phyloP scores from a whole-genome alignment of 2,888 invertebrate species.

The Oasisia sp. region DNA sequence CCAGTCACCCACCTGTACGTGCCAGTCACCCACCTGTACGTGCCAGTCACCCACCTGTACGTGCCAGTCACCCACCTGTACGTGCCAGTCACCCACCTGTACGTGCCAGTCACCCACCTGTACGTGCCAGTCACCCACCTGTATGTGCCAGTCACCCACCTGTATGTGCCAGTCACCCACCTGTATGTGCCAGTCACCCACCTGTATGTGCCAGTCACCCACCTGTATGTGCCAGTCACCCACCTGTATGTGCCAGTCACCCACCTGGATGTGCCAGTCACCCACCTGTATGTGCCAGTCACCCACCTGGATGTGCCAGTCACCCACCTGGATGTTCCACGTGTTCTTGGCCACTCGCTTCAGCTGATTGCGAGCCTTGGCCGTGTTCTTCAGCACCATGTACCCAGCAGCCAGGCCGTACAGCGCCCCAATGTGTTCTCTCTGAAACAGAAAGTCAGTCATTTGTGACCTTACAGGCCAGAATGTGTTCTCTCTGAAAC shows the following conservation, averaged over 20 bases:
- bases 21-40: conserved; percentile 79
- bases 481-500: too few species aligned
- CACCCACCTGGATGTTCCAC: conserved; percentile 85
- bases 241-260: conserved; percentile 41
- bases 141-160: conserved; percentile 51
- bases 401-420: conserved; percentile 87
- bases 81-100: conserved; percentile 69
- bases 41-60: conserved; percentile 73
- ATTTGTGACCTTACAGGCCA: too few species aligned
- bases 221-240: too few species aligned
- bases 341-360: conserved; percentile 85
- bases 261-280: conserved; percentile 90
- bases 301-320: conserved; percentile 45
- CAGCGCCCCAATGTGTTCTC: conserved; percentile 85
- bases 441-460: conserved; percentile 36
- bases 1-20: conserved; percentile 75
- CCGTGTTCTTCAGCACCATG: conserved; percentile 86
- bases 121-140: too few species aligned
- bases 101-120: too few species aligned
- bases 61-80: conserved; percentile 82
- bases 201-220: conserved; percentile 96
- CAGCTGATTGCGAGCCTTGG: conserved; percentile 90
- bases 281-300: background rate
- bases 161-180: conserved; percentile 97
- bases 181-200: conserved; percentile 46